These are phyloP conservation scores for Halichoerus grypus DNA, from an alignment of 2,113 vertebrate genomes.

Conservation along the genomic window DNA sequence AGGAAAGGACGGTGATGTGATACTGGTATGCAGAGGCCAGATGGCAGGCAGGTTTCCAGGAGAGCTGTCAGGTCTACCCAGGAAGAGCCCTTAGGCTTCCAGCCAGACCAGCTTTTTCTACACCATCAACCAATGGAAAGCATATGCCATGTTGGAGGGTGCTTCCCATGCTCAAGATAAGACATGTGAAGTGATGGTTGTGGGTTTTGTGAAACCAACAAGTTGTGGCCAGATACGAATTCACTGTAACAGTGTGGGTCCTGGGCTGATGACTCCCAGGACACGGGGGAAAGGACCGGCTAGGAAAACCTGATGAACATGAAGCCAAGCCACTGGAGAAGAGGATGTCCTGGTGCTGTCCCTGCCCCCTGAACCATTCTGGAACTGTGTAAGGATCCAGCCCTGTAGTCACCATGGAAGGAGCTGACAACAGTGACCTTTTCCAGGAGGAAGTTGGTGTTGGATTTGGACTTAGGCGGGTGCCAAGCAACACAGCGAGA, in stretches of 20 bases:
- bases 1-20: neutral
- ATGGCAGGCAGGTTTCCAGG: neutral
- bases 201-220: neutral
- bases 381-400: neutral
- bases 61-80: neutral
- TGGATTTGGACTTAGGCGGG: neutral
- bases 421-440: neutral
- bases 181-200: neutral
- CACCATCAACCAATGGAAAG: neutral
- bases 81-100: neutral
- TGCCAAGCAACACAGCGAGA: neutral
- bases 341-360: neutral
- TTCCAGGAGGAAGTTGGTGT: neutral
- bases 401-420: neutral
- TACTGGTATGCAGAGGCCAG: neutral
- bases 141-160: neutral
- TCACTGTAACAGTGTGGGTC: neutral
- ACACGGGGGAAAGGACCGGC: accelerated
- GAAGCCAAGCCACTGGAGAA: neutral
- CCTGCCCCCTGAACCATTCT: neutral
- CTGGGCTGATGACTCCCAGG: neutral
- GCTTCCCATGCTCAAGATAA: neutral
- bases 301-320: neutral
- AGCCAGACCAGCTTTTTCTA: neutral
- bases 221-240: neutral